A percentile compares a stretch with the other conserved stretches of the same genome.
phyloP scores from a whole-genome alignment of 2,888 invertebrate species.

The Cheilosia variabilis region DNA sequence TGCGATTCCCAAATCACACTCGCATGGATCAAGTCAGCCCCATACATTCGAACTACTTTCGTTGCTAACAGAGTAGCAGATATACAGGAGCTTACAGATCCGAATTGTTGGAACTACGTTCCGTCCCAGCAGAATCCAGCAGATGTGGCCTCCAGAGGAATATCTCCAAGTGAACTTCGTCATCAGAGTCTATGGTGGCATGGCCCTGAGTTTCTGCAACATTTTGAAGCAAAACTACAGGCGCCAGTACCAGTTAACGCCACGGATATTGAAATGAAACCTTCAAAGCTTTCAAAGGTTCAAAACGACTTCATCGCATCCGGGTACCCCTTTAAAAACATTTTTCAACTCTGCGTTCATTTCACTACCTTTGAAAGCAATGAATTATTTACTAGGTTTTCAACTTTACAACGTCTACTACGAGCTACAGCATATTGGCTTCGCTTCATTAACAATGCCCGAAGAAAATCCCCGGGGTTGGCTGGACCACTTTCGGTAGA shows the following conservation, averaged over 20 bases:
- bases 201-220: background rate
- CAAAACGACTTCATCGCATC: background rate
- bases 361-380: slow-evolving; percentile 7
- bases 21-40: background rate
- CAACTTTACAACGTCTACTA: background rate
- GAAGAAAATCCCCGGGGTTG: too few relatives aligned
- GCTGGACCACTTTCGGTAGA: slow-evolving; percentile 6
- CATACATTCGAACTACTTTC: background rate
- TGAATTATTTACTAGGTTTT: slow-evolving; percentile 2
- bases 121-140: background rate
- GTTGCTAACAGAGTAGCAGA: slow-evolving; percentile 10
- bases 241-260: background rate
- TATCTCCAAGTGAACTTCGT: background rate
- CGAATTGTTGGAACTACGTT: background rate
- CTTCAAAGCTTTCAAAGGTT: background rate
- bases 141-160: slow-evolving; percentile 1
- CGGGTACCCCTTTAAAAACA: background rate
- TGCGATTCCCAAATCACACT: slow-evolving; percentile 9
- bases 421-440: slow-evolving; percentile 7
- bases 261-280: background rate
- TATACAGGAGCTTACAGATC: slow-evolving; percentile 13
- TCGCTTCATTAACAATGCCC: background rate
- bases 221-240: background rate
- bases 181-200: background rate
- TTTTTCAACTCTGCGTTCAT: background rate